Evolutionary conservation across 2,888 invertebrate genomes (phyloP), one percentile per base, ranked within the genome.

Genomic region (Zhuqinia jingwanae): DNA sequence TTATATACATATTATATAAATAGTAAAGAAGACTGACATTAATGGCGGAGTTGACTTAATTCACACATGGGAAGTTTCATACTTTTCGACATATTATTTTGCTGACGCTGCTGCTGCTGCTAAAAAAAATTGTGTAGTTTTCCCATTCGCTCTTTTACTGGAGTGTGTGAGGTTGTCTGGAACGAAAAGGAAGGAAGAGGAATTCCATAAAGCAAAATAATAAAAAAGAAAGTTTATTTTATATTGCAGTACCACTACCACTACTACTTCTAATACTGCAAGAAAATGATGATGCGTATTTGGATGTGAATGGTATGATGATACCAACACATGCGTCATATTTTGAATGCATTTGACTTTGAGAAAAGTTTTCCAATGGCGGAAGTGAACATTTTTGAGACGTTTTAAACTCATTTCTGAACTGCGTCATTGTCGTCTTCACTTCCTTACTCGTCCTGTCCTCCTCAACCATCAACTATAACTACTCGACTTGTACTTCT

Each of bases 311-410:
- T 13, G 5, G 25, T 60, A 27, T 1, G 27, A 60, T 30, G 30
- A 36, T 3, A n/a, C n/a, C n/a, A 36, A 36, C 60, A 60, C 60
- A 60, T 60, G 27, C 27, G 27, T 30, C 60, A 30, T 36, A 36
- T 60, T 3, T 11, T 11, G 25, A 22, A 11, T 20, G 42, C 22
- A 15, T 27, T 15, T 58, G 36, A 36, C 36, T 83, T 65, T 60
- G 68, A 47, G 68, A 77, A 81, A 77, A 77, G 53, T 84, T 77
- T 42, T 2, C 20, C 53, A 81, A 87, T 79, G 73, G 81, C 88
- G 88, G 88, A 88, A 88, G 88, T 88, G 81, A 85, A 82, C 85
- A 76, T 85, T 76, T 20, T 73, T 79, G n/a, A 56, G 53, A 63
- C 88, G 78, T 76, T 83, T 83, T 76, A 76, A 83, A 60, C 73